Percentiles rank a stretch among this genome's conserved stretches.
Conservation (phyloP, 2,797 vertebrate genomes). For the Lophotriccus pileatus region DNA sequence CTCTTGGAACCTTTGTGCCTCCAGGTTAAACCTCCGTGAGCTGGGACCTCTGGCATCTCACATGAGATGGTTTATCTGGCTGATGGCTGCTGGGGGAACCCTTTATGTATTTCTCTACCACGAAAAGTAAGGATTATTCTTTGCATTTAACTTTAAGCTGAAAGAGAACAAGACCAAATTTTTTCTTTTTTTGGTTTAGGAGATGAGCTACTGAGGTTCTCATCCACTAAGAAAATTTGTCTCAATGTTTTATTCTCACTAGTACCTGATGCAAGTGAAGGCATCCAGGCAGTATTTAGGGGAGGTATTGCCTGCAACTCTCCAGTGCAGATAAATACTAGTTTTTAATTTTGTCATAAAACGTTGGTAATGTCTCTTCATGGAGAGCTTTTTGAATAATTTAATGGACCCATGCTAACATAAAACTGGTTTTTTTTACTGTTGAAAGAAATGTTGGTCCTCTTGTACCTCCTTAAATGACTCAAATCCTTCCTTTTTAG, state of each 20-base stretch:
- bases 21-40: slow-evolving; percentile 95
- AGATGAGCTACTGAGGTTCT: neutral
- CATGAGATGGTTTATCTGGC: slow-evolving; percentile 99
- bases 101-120: slow-evolving; percentile 97
- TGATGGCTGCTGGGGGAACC: slow-evolving; percentile 96
- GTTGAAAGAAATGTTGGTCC: neutral
- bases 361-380: neutral
- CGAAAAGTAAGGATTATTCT: slow-evolving; percentile 85
- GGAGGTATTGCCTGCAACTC: neutral
- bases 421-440: neutral
- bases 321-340: neutral
- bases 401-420: neutral
- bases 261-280: neutral
- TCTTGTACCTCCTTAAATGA: neutral
- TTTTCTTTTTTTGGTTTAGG: neutral
- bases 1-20: slow-evolving; percentile 54
- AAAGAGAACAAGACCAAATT: neutral
- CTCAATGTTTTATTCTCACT: neutral
- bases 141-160: slow-evolving; percentile 18
- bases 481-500: slow-evolving; percentile 69
- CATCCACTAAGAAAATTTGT: neutral
- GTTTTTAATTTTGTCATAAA: neutral
- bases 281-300: neutral
- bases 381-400: neutral
- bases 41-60: slow-evolving; percentile 92